phyloP scores from a whole-genome alignment of 1,140 invertebrate species.

The Ostrea edulis region DNA sequence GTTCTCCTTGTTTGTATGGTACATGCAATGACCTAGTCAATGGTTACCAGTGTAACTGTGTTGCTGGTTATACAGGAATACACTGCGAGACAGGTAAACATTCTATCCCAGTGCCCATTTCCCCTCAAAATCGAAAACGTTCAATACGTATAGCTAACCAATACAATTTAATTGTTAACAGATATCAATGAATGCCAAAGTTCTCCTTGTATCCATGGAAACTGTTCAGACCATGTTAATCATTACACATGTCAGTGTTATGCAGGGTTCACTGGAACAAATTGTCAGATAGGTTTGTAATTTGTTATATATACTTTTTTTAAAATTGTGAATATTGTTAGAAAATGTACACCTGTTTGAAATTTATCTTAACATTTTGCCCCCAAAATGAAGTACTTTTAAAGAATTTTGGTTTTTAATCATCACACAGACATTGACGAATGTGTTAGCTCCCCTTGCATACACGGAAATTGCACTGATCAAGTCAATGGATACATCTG shows the following conservation, averaged over 20 bases:
- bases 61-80: not conserved
- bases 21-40: not conserved
- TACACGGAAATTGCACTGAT: not conserved
- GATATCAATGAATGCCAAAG: slow-evolving; percentile 40
- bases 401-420: not conserved
- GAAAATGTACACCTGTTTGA: no score
- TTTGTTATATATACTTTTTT: not conserved
- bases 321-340: not conserved
- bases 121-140: no score
- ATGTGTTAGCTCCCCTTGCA: slow-evolving; percentile 23
- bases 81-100: not conserved
- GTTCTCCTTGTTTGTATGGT: not conserved
- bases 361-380: no score
- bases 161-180: not conserved
- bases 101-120: not conserved
- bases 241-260: slow-evolving; percentile 36
- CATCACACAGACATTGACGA: slow-evolving; percentile 3
- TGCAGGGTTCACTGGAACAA: slow-evolving; percentile 35
- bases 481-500: not conserved
- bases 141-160: no score
- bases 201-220: slow-evolving; percentile 34
- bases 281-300: slow-evolving; percentile 39
- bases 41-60: not conserved
- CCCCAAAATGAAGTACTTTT: not conserved
- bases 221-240: slow-evolving; percentile 19